Conservation (phyloP, 2,888 invertebrate species). For the Griposia aprilina region DNA sequence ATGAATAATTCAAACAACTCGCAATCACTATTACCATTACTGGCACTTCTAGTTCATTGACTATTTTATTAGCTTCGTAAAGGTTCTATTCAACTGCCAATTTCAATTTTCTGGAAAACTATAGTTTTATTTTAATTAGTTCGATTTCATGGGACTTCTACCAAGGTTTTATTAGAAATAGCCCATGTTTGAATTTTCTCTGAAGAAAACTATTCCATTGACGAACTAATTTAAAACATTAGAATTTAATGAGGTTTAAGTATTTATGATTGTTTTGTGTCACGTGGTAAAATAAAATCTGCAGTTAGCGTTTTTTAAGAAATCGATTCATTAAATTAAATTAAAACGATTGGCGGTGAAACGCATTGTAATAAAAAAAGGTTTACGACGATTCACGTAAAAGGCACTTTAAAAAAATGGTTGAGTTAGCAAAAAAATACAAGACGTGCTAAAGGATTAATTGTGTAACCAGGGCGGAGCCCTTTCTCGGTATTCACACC, state of each 20-base stretch:
- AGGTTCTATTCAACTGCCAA: constrained; percentile 2
- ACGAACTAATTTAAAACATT: neutral
- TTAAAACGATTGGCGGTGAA: constrained; percentile 26
- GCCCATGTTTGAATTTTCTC: constrained; percentile 9
- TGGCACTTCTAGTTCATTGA: constrained; percentile 44
- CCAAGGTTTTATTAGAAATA: neutral
- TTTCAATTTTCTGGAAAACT: constrained; percentile 14
- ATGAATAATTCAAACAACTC: constrained; percentile 35
- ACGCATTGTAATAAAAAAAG: constrained; percentile 29
- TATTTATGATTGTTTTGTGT: neutral
- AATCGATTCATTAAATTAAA: constrained; percentile 15
- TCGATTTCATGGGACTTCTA: constrained; percentile 8
- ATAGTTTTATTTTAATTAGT: constrained; percentile 21
- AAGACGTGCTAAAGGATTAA: constrained; percentile 63
- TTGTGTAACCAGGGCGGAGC: constrained; percentile 55
- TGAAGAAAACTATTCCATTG: neutral
- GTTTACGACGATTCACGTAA: constrained; percentile 9
- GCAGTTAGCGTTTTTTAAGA: constrained; percentile 6
- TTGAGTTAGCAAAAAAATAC: constrained; percentile 42
- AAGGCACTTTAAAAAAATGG: constrained; percentile 29
- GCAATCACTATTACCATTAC: constrained; percentile 39
- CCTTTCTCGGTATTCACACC: constrained; percentile 68
- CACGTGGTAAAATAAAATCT: neutral
- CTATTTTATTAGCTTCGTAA: constrained; percentile 25
- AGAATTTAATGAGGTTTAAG: neutral